Evolutionary conservation across 1,140 invertebrate genomes (phyloP), one percentile per base, ranked within the genome.

Genomic region (Formica exsecta): DNA sequence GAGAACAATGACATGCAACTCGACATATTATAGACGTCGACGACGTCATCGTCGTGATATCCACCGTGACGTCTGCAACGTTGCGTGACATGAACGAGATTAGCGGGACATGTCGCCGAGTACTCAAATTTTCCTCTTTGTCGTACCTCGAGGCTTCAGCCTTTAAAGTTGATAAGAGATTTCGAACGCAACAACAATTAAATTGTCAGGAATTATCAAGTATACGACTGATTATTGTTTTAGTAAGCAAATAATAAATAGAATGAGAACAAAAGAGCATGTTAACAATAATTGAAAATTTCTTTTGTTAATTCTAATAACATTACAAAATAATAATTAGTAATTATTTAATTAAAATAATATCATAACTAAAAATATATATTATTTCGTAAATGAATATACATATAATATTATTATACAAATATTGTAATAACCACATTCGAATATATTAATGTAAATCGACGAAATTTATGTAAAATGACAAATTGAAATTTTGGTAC

Each of bases 71-170:
- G 36, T 80, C 77, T 80, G 77, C 77, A 71, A 59, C 36, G 77
- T 80, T 59, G 65, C 65, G 36, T 80, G 65, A 80, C 77, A 9
- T 80, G 25, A 80, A 80, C 48, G 65, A 80, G 77, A 80, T 80
- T 80, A 80, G 77, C 64, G 65, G 41, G 88, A 75, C 54, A 54
- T 70, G 73, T 81, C 84, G 59, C 51, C 70, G 71, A 89, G 87
- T 89, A 81, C 87, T 89, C 86, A 85, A 86, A 89, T 89, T 86
- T 89, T 89, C 88, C 86, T 86, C 64, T 68, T 73, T 41, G 41
- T 64, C 11, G 36, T 19, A 25, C 19, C 51, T 71, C 25, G 36
- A 81, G 36, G 19, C 25, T 71, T 54, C 48, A 32, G 48, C 16
- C 19, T 54, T 73, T 44, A 32, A 1, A 6, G 19, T 29, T 54